These are phyloP conservation scores for Neoarius graeffei DNA, from an alignment of 2,113 vertebrate genomes.

Conservation along the genomic window DNA sequence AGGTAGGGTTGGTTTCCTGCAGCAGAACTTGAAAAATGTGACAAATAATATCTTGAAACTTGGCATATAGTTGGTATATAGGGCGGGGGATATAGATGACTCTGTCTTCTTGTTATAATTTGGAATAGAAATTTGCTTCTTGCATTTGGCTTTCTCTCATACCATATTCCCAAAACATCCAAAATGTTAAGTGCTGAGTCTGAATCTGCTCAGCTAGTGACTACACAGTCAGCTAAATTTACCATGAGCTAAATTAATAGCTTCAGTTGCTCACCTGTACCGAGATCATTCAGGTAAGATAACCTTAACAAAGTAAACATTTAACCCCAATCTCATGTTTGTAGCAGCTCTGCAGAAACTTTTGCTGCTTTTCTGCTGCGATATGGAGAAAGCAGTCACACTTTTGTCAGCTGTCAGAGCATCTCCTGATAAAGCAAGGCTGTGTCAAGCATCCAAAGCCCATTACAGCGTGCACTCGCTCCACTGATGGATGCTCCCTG, in stretches of 20 bases:
- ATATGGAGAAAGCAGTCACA: conserved; percentile 47
- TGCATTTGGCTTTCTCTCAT: not conserved
- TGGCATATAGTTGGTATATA: too few species aligned
- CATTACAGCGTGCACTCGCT: conserved; percentile 73
- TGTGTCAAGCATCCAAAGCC: conserved; percentile 75
- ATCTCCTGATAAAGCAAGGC: conserved; percentile 71
- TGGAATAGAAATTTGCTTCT: not conserved
- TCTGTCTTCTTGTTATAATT: too few species aligned
- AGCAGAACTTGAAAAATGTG: too few species aligned
- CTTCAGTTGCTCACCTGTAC: not conserved
- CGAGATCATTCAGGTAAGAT: not conserved
- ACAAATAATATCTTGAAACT: too few species aligned
- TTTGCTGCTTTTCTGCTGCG: conserved; percentile 35
- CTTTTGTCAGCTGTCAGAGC: conserved; percentile 65
- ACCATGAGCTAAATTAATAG: not conserved
- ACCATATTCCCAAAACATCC: not conserved
- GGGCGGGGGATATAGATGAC: too few species aligned
- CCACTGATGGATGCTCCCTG: conserved; percentile 72
- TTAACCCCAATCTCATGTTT: conserved; percentile 19
- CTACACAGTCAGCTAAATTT: not conserved
- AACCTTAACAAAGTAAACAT: conserved; percentile 20
- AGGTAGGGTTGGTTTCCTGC: too few species aligned
- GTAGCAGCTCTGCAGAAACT: conserved; percentile 12
- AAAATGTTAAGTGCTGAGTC: not conserved
- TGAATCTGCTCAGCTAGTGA: not conserved